These are phyloP conservation scores for Leucosticte australis DNA, from an alignment of 2,113 vertebrate species.

Conservation along the genomic window DNA sequence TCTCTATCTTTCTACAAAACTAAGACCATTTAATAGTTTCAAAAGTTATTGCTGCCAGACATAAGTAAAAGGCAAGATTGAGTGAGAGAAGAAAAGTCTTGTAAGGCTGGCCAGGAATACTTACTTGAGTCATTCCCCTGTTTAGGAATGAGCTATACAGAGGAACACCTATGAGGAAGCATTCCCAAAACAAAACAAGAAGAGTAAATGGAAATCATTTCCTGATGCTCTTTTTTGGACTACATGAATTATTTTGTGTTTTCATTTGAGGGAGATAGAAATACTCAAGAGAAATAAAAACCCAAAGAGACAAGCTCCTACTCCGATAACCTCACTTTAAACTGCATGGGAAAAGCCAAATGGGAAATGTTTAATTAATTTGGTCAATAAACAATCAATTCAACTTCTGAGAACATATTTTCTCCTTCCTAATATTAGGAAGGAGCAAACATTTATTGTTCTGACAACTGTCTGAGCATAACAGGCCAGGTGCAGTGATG, in stretches of 20 bases:
- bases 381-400: background rate
- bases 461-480: fast-evolving
- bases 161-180: background rate
- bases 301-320: background rate
- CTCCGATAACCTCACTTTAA: background rate
- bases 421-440: background rate
- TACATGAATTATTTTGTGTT: background rate
- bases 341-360: background rate
- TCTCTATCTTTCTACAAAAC: background rate
- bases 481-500: background rate
- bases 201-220: background rate
- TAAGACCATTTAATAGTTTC: background rate
- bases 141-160: background rate
- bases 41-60: background rate
- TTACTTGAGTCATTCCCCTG: background rate
- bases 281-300: background rate
- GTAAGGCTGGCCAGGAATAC: background rate
- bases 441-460: background rate
- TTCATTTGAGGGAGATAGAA: background rate
- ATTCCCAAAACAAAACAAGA: background rate
- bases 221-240: background rate
- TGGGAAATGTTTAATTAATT: background rate
- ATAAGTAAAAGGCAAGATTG: background rate
- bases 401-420: background rate
- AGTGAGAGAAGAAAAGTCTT: background rate